phyloP scores from a whole-genome alignment of 2,113 vertebrate species.

The Camelus dromedarius region DNA sequence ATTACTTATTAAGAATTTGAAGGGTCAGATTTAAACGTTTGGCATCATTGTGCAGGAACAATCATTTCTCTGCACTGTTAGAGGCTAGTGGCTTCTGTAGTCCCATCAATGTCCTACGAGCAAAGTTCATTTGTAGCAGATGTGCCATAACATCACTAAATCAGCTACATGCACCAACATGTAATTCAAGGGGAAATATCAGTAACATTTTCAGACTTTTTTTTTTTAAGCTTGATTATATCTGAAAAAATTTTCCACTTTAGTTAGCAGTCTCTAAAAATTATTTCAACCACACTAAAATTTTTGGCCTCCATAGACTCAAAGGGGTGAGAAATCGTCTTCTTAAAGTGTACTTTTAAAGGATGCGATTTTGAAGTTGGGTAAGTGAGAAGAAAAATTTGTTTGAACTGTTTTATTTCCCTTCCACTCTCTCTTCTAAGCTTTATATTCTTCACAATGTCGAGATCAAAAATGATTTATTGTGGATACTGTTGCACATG shows the following conservation, averaged over 20 bases:
- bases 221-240: background rate
- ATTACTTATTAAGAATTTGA: background rate
- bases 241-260: background rate
- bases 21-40: background rate
- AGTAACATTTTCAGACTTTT: background rate
- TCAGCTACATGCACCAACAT: background rate
- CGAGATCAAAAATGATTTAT: conserved; percentile 38
- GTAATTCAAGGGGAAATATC: background rate
- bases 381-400: conserved; percentile 36
- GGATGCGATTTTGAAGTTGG: background rate
- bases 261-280: background rate
- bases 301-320: background rate
- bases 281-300: background rate
- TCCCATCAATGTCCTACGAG: background rate
- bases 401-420: conserved; percentile 21
- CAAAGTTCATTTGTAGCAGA: background rate
- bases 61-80: background rate
- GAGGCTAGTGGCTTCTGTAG: background rate
- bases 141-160: background rate
- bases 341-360: background rate
- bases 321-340: background rate
- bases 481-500: conserved; percentile 4
- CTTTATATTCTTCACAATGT: background rate
- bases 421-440: background rate
- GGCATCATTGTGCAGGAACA: background rate